Conservation (phyloP, 2,113 vertebrate species). For the Protomyctophum bolini region DNA sequence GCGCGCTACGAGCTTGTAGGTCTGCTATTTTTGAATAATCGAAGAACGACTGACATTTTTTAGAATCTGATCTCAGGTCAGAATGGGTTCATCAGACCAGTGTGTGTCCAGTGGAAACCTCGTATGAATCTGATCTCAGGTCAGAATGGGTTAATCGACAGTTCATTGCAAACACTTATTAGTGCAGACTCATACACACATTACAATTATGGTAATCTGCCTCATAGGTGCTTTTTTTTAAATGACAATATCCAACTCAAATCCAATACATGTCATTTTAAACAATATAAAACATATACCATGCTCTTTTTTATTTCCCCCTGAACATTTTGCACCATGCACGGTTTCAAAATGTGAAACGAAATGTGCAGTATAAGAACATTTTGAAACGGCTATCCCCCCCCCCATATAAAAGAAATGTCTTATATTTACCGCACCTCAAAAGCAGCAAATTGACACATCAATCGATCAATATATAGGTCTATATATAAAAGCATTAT, state of each 20-base stretch:
- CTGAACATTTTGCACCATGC: conserved; percentile 29
- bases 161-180: too few species aligned
- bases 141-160: too few species aligned
- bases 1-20: too few species aligned
- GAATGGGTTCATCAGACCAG: too few species aligned
- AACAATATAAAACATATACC: not conserved
- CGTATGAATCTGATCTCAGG: too few species aligned
- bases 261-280: not conserved
- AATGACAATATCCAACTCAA: not conserved
- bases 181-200: too few species aligned
- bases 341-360: conserved; percentile 4
- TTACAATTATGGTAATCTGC: conserved; percentile 12
- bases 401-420: not conserved
- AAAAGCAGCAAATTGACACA: conserved; percentile 13
- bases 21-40: too few species aligned
- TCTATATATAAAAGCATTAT: conserved; percentile 22
- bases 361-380: not conserved
- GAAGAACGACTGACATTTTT: too few species aligned
- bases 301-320: conserved; percentile 7
- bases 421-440: not conserved
- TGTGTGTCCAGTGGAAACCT: too few species aligned
- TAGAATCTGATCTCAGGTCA: too few species aligned
- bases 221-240: not conserved
- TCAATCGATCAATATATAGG: conserved; percentile 15
- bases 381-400: conserved; percentile 1